Evolutionary conservation across 2,888 invertebrate genomes (phyloP).

Genomic region (Drosophila tanythrix): DNA sequence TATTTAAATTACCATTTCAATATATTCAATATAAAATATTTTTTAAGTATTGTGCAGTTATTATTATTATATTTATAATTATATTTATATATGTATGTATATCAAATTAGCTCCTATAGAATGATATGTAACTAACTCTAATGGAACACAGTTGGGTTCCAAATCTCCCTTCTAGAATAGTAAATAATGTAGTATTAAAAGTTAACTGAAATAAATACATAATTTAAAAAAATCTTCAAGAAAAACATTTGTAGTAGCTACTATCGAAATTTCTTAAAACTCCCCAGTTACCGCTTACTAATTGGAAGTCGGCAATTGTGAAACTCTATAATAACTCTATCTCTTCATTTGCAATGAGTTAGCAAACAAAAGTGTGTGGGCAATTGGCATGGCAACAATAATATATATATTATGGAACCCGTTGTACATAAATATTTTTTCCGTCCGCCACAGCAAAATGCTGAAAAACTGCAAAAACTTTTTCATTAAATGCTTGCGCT

Average conservation of each 20-base stretch:
- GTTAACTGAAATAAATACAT: neutral
- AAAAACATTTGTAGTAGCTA: no score
- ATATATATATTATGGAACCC: neutral
- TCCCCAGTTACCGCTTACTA: neutral
- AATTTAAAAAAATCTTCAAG: no score
- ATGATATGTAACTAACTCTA: neutral
- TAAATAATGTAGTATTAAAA: neutral
- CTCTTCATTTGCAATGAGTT: slow-evolving; percentile 32
- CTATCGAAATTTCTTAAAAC: neutral
- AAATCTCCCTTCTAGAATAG: neutral
- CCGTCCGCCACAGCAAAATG: slow-evolving; percentile 29
- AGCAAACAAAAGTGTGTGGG: slow-evolving; percentile 43
- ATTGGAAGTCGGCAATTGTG: neutral
- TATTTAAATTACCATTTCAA: neutral
- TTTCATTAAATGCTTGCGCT: slow-evolving; percentile 44
- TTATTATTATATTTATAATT: neutral
- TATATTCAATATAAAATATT: neutral
- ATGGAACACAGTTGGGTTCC: neutral
- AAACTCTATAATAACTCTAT: slow-evolving; percentile 20
- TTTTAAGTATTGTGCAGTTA: neutral
- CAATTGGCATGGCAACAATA: slow-evolving; percentile 50
- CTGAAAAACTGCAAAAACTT: slow-evolving; percentile 35
- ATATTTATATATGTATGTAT: neutral
- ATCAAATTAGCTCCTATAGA: neutral
- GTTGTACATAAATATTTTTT: slow-evolving; percentile 23